These are phyloP conservation scores for Plutella xylostella DNA, from an alignment of 2,888 invertebrate species.

Conservation along the genomic window DNA sequence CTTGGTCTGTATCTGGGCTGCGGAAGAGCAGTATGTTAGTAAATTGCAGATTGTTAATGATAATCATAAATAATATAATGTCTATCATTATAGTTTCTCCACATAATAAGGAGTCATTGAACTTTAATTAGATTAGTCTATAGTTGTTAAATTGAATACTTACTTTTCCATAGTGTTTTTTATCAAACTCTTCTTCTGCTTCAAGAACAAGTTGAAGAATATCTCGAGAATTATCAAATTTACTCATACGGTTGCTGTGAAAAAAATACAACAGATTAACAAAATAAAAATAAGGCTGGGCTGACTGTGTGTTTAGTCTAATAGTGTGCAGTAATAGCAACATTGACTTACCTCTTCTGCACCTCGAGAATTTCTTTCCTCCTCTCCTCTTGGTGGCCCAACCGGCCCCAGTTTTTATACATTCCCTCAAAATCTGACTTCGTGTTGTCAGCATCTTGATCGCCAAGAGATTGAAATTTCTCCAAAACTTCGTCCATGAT, in stretches of 20 bases:
- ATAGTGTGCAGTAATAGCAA: too few species aligned
- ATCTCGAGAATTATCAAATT: slow-evolving; percentile 62
- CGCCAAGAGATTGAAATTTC: slow-evolving; percentile 27
- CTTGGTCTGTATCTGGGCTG: slow-evolving; percentile 44
- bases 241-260: slow-evolving; percentile 56
- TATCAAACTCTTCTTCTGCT: slow-evolving; percentile 25
- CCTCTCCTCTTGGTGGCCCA: slow-evolving; percentile 61
- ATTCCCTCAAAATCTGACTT: slow-evolving; percentile 31
- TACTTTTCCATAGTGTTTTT: slow-evolving; percentile 14
- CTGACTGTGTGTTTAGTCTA: too few species aligned
- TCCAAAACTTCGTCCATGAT: slow-evolving; percentile 47
- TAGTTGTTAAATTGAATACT: too few species aligned
- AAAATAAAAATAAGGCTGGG: too few species aligned
- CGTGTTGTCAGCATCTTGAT: slow-evolving; percentile 7
- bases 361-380: slow-evolving; percentile 61
- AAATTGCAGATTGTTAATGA: too few species aligned
- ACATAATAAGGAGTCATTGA: too few species aligned
- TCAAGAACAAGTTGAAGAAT: slow-evolving; percentile 52
- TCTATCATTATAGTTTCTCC: too few species aligned
- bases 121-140: too few species aligned
- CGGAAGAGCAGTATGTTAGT: too few species aligned
- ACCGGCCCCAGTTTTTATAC: slow-evolving; percentile 52
- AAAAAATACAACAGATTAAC: neutral
- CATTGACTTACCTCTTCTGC: slow-evolving; percentile 66
- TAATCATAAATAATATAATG: too few species aligned